phyloP scores from a whole-genome alignment of 1,140 invertebrate genomes.

The Ruditapes philippinarum region DNA sequence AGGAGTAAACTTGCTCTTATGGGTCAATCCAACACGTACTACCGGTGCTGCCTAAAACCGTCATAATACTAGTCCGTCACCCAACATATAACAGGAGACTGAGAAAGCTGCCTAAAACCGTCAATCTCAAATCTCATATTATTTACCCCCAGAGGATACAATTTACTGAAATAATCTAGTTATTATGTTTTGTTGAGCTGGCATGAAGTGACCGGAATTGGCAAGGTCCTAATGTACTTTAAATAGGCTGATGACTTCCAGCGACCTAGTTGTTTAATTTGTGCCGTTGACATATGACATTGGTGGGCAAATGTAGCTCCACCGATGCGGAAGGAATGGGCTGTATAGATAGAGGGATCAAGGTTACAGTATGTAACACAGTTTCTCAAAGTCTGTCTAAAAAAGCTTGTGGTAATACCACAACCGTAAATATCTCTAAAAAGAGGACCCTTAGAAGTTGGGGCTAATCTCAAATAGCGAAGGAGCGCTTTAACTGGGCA shows the following conservation, averaged over 20 bases:
- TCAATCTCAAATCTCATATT: too few relatives aligned
- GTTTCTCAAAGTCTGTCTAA: not conserved
- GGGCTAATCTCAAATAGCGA: not conserved
- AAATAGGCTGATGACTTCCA: conserved; percentile 18
- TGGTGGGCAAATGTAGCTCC: conserved; percentile 27
- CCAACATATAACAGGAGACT: too few relatives aligned
- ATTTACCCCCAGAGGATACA: too few relatives aligned
- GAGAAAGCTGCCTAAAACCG: too few relatives aligned
- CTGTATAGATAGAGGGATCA: not conserved
- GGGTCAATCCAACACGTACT: too few relatives aligned
- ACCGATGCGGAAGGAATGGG: conserved; percentile 49
- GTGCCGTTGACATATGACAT: not conserved
- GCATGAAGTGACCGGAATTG: too few relatives aligned
- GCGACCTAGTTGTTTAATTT: conserved; percentile 13
- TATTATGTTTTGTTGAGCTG: too few relatives aligned
- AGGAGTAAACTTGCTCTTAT: too few relatives aligned
- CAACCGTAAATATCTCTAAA: not conserved
- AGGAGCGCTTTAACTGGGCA: not conserved
- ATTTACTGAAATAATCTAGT: too few relatives aligned
- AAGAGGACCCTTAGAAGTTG: not conserved
- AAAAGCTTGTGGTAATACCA: not conserved
- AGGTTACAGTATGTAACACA: not conserved
- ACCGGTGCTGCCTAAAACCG: too few relatives aligned
- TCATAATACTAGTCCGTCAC: too few relatives aligned
- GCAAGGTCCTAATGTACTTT: conserved; percentile 32